Conservation (phyloP, 2,113 vertebrate species). For the Sardina pilchardus region DNA sequence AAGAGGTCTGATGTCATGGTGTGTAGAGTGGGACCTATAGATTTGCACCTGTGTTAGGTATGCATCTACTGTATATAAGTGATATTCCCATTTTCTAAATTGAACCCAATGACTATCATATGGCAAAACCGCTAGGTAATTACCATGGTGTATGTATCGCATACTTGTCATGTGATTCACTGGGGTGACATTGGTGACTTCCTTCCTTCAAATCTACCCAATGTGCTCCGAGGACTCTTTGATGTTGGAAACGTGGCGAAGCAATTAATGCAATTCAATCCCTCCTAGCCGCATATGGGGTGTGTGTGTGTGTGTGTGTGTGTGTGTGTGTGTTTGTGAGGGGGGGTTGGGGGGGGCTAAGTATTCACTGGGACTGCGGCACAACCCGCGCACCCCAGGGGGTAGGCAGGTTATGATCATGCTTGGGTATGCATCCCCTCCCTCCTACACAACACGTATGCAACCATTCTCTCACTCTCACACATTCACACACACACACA, state of each 20-base stretch:
- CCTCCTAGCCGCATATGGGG: not conserved
- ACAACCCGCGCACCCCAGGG: not conserved
- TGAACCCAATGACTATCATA: not conserved
- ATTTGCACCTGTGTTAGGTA: not conserved
- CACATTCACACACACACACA: not conserved
- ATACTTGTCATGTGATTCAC: not conserved
- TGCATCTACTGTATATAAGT: not conserved
- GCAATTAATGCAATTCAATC: conserved; percentile 19
- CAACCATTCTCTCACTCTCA: not conserved
- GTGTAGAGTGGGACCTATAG: not conserved
- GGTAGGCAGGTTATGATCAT: conserved; percentile 6
- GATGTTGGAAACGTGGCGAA: not conserved
- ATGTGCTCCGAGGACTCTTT: not conserved
- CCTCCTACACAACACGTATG: not conserved
- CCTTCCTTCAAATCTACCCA: not conserved
- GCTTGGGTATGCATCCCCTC: conserved; percentile 2
- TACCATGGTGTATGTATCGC: not conserved
- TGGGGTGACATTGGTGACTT: conserved; percentile 14
- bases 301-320: not conserved
- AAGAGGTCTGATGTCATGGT: not conserved
- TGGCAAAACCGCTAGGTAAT: not conserved
- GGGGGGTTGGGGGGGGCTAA: not conserved
- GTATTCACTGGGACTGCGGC: not conserved
- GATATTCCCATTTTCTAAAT: not conserved
- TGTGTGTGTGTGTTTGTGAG: not conserved